Conservation (phyloP, 2,888 invertebrate species). For the Mythimna loreyi region DNA sequence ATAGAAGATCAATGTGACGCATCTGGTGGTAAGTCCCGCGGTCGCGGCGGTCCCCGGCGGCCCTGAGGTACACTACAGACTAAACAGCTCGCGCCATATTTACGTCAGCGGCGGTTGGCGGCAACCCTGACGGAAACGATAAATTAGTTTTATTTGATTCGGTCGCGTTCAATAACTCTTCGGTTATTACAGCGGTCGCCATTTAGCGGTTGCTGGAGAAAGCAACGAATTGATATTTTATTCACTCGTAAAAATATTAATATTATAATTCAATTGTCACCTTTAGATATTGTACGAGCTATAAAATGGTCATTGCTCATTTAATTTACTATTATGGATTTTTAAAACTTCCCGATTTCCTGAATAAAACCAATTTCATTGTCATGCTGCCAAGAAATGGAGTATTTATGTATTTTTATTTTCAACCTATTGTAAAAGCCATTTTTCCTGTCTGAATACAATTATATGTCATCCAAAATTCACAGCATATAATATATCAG, state of each 20-base stretch:
- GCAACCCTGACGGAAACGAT: conserved; percentile 52
- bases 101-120: conserved; percentile 30
- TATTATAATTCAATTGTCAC: conserved; percentile 14
- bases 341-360: not conserved
- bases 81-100: conserved; percentile 42
- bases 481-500: not conserved
- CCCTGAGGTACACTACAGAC: conserved; percentile 36
- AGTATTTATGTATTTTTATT: not conserved
- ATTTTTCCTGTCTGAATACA: no score
- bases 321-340: not conserved
- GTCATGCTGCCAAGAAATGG: not conserved
- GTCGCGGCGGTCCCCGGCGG: conserved; percentile 3
- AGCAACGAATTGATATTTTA: conserved; percentile 12
- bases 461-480: no score
- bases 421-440: not conserved
- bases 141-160: conserved; percentile 48
- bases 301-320: not conserved
- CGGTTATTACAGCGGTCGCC: conserved; percentile 9
- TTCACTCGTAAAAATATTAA: conserved; percentile 17
- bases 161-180: conserved; percentile 26
- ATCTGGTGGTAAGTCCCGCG: conserved; percentile 23
- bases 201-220: not conserved
- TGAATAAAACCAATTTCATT: not conserved
- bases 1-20: conserved; percentile 1
- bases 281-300: not conserved